phyloP scores from a whole-genome alignment of 1,140 invertebrate genomes.

The Helicoverpa armigera region DNA sequence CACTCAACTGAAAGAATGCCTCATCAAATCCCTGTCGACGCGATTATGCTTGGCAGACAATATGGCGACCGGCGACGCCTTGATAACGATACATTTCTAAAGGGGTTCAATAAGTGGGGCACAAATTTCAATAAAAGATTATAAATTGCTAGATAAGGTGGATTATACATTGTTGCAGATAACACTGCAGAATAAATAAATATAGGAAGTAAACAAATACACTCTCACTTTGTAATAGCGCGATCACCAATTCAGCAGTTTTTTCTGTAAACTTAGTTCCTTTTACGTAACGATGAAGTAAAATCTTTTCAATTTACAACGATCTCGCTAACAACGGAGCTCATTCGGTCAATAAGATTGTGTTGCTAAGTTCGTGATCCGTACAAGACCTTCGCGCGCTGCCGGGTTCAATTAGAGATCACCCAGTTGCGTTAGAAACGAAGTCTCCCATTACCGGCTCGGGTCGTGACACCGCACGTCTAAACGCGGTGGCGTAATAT shows the following conservation, averaged over 20 bases:
- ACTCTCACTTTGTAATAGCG: too few relatives aligned
- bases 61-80: not conserved
- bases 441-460: constrained; percentile 57
- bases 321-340: constrained; percentile 33
- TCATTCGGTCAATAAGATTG: constrained; percentile 58
- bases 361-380: constrained; percentile 61
- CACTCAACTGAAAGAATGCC: not conserved
- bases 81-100: not conserved
- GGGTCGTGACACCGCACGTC: constrained; percentile 70
- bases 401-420: constrained; percentile 72
- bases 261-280: constrained; percentile 18
- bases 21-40: constrained; percentile 5
- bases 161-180: not conserved
- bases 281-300: constrained; percentile 31
- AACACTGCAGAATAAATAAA: constrained; percentile 6
- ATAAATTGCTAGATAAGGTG: too few relatives aligned
- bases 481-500: constrained; percentile 69
- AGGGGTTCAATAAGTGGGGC: too few relatives aligned
- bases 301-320: constrained; percentile 13
- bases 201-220: too few relatives aligned
- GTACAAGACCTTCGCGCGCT: constrained; percentile 61
- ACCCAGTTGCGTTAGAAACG: constrained; percentile 67
- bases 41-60: constrained; percentile 8
- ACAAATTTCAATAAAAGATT: too few relatives aligned
- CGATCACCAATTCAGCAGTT: too few relatives aligned